These are phyloP conservation scores for Adoxophyes honmai DNA, from an alignment of 1,140 invertebrate species.

Conservation along the genomic window DNA sequence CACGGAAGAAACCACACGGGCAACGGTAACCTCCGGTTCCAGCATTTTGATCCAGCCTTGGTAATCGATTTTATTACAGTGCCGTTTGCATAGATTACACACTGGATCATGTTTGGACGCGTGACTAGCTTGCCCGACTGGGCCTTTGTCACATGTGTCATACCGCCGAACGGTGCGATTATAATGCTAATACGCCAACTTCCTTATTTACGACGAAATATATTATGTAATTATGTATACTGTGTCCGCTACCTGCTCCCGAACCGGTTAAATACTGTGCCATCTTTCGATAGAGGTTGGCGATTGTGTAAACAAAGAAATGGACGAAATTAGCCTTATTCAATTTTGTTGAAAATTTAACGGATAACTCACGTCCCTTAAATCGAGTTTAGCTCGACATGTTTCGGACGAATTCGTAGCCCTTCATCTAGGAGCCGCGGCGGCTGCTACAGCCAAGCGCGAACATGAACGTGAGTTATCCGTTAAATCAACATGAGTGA, in stretches of 20 bases:
- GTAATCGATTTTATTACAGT: not conserved
- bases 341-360: too few species aligned
- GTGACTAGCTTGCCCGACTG: not conserved
- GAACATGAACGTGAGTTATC: too few species aligned
- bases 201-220: not conserved
- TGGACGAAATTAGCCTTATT: not conserved
- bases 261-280: too few species aligned
- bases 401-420: too few species aligned
- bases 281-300: not conserved
- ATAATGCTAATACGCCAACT: not conserved
- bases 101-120: not conserved
- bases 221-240: too few species aligned
- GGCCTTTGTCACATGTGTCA: constrained; percentile 3
- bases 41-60: not conserved
- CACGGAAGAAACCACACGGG: not conserved
- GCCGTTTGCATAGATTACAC: not conserved
- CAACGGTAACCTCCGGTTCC: not conserved
- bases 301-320: not conserved
- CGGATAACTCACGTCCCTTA: too few species aligned
- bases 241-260: not conserved
- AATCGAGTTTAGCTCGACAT: too few species aligned
- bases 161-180: not conserved
- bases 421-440: too few species aligned
- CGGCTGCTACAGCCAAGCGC: too few species aligned
- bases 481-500: too few species aligned